Evolutionary conservation across 2,888 invertebrate species (phyloP).

Genomic region (Drosophila imparisetae): DNA sequence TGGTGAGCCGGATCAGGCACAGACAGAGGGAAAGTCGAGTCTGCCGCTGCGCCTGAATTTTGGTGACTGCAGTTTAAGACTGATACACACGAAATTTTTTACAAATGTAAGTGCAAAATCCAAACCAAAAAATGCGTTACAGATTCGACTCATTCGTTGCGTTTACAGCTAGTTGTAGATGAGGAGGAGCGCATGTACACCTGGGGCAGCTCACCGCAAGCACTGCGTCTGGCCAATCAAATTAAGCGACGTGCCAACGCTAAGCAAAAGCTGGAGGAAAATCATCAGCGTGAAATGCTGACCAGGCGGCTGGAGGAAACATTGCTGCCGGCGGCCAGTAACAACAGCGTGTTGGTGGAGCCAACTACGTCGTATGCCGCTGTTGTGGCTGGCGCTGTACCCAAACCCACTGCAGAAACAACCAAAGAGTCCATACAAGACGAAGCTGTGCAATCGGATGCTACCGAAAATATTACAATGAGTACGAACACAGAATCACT

Average conservation of each 20-base stretch:
- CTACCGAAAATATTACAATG: conserved; percentile 44
- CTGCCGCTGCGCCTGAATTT: conserved; percentile 84
- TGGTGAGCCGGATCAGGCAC: conserved; percentile 82
- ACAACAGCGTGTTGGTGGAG: conserved; percentile 51
- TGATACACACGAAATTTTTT: conserved; percentile 88
- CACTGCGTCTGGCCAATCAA: conserved; percentile 88
- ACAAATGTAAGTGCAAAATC: conserved; percentile 88
- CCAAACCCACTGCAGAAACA: conserved; percentile 46
- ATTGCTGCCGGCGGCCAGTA: conserved; percentile 52
- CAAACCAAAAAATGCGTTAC: rapidly evolving
- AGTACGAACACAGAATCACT: conserved; percentile 15
- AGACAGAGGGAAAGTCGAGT: conserved; percentile 78
- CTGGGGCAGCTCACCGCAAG: conserved; percentile 92
- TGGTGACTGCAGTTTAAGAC: conserved; percentile 83
- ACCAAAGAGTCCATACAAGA: conserved; percentile 53
- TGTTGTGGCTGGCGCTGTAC: conserved; percentile 54
- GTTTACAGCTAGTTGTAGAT: conserved; percentile 88
- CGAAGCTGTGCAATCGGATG: conserved; percentile 55
- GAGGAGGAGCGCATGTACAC: conserved; percentile 88
- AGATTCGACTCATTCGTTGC: background rate
- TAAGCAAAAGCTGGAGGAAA: conserved; percentile 85
- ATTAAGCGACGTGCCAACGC: conserved; percentile 87
- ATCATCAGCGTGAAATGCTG: conserved; percentile 83
- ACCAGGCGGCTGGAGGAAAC: conserved; percentile 82
- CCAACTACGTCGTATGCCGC: conserved; percentile 66